Evolutionary conservation across 92 coral and sea anemone species (phyloP).

Genomic region (Anthopleura xanthogrammica): DNA sequence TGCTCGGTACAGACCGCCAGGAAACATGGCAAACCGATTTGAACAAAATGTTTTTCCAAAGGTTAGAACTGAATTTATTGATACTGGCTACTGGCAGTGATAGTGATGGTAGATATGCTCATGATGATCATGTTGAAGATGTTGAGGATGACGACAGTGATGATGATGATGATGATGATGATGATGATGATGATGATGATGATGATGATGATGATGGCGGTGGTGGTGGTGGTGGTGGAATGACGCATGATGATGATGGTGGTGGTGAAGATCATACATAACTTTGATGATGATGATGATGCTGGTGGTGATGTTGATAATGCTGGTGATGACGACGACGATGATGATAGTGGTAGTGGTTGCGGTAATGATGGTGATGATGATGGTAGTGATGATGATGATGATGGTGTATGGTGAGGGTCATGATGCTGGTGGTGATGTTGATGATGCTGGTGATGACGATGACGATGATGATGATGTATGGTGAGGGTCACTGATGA

Average conservation of each 20-base stretch:
- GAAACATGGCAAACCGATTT: conserved; percentile 74
- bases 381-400: neutral
- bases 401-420: too few relatives aligned
- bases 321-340: neutral
- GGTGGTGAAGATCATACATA: too few relatives aligned
- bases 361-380: neutral
- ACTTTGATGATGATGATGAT: too few relatives aligned
- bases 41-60: conserved; percentile 79
- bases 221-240: neutral
- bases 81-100: neutral
- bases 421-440: too few relatives aligned
- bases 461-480: neutral
- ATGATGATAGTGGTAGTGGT: too few relatives aligned
- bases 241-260: too few relatives aligned
- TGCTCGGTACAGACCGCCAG: conserved; percentile 93
- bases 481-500: too few relatives aligned
- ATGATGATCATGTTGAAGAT: neutral
- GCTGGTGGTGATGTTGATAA: neutral
- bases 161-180: too few relatives aligned
- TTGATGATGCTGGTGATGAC: neutral
- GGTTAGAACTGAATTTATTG: conserved; percentile 12
- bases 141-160: neutral
- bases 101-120: neutral
- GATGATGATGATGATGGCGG: neutral
- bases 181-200: neutral